Base-by-base conservation (phyloP, 1,140 invertebrate species). In the Trichonephila inaurata region DNA sequence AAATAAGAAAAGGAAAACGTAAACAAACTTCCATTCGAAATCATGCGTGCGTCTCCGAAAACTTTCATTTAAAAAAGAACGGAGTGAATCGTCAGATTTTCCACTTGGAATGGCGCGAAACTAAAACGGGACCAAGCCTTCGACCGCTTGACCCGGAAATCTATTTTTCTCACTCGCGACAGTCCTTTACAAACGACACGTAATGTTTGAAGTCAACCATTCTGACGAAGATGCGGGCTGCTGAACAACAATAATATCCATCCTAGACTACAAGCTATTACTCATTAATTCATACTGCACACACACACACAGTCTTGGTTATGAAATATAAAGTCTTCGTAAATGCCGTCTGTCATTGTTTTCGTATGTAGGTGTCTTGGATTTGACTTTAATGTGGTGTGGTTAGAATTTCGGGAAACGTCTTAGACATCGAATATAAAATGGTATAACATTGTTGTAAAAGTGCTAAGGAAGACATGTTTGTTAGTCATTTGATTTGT, bases 141-240 rank as follows among this genome's bases (percentile, higher is more conserved):
- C 90, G 61, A 91, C 90, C 90, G 24, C 10, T 28, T 91, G 81
- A 85, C 90, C 90, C 90, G 90, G 90, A 91, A 91, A 91, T 91
- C 90, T 40, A 91, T 58, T 91, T 91, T 51, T 91, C 58, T 77
- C n/a, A 10, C 51, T 2, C 16, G 58, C 69, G 89, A 91, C 77
- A 85, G 24, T 21, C n/a, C 28, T 85, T 58, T 60, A 4, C 28
- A 40, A 18, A 16, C 69, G 33, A 33, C 72, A 77, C 24, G 72
- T 33, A 28, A 64, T 64, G 18, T 64, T 64, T 19, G 21, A 33
- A 28, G 28, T 77, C 72, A 77, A 18, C 33, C 72, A 77, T 77
- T 19, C n/a, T 6, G 44, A 21, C 14, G 51, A 51, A 58, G 82
- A 83, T 83, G 82, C 82, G 21, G 82, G 82, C 51, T 12, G 82